Percentiles rank a stretch among this genome's conserved stretches.
Evolutionary conservation across 2,797 vertebrate genomes (phyloP).

Genomic region (Zonotrichia albicollis): DNA sequence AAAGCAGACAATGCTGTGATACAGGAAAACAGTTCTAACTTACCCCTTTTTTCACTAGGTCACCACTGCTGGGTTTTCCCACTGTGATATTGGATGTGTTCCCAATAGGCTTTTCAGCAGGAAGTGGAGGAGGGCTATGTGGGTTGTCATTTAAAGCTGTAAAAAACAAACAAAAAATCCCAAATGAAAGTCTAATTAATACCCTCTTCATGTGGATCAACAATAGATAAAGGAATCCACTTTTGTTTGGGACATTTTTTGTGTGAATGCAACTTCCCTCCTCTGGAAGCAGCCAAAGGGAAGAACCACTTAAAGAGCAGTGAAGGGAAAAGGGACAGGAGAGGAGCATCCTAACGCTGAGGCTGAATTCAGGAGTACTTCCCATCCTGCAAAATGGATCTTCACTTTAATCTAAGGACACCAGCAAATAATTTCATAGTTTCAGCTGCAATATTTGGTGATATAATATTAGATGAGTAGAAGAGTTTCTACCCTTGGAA

Average conservation of each 20-base stretch:
- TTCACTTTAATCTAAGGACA: neutral
- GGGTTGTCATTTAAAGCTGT: slow-evolving; percentile 76
- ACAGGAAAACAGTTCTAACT: slow-evolving; percentile 38
- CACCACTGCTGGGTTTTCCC: slow-evolving; percentile 59
- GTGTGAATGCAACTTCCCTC: neutral
- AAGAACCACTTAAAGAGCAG: neutral
- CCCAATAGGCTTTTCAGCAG: slow-evolving; percentile 85
- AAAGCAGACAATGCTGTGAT: neutral
- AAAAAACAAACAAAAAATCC: slow-evolving; percentile 1
- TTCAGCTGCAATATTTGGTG: slow-evolving; percentile 21
- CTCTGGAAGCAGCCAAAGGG: neutral
- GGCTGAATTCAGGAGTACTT: neutral
- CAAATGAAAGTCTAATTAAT: neutral
- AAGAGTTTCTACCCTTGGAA: slow-evolving; percentile 22
- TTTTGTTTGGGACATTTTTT: neutral
- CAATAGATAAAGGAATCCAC: neutral
- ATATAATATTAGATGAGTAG: neutral
- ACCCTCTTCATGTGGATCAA: neutral
- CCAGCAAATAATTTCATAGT: neutral
- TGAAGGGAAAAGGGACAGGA: neutral
- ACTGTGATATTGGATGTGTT: slow-evolving; percentile 54
- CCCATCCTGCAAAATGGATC: neutral
- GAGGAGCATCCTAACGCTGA: neutral
- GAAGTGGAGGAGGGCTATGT: slow-evolving; percentile 84
- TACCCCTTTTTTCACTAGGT: slow-evolving; percentile 68